Evolutionary conservation across 2,888 invertebrate species (phyloP).

Genomic region (Tiliacea aurago): DNA sequence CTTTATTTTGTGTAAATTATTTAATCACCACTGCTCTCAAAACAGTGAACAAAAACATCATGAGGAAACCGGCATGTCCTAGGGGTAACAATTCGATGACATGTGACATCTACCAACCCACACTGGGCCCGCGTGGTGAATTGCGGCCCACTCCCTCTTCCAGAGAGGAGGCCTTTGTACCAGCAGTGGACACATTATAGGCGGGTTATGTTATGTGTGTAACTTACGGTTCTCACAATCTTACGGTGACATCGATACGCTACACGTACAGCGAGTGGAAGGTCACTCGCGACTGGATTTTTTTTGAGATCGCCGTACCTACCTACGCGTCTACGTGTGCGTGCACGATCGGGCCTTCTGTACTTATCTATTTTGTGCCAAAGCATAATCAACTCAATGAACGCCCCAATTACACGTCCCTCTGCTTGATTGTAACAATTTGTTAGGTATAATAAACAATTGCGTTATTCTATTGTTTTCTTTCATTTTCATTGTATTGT

Average conservation of each 20-base stretch:
- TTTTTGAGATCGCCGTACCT: not conserved
- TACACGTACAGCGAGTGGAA: not conserved
- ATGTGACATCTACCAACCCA: too few relatives aligned
- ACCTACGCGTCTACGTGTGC: not conserved
- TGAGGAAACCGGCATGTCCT: too few relatives aligned
- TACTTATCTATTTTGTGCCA: conserved; percentile 1
- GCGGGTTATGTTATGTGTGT: too few relatives aligned
- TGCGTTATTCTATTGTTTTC: conserved; percentile 44
- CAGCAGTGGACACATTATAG: too few relatives aligned
- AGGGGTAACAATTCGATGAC: too few relatives aligned
- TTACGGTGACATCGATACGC: not conserved
- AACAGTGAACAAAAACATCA: too few relatives aligned
- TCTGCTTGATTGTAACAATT: conserved; percentile 50
- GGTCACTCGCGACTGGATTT: not conserved
- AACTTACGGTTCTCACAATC: too few relatives aligned
- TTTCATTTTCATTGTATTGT: conserved; percentile 32
- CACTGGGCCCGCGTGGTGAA: too few relatives aligned
- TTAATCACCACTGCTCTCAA: too few relatives aligned
- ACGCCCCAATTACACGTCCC: conserved; percentile 53
- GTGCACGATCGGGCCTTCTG: conserved; percentile 3
- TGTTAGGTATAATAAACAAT: conserved; percentile 57
- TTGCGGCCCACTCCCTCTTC: too few relatives aligned
- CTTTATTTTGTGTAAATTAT: too few relatives aligned
- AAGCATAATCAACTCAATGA: conserved; percentile 50
- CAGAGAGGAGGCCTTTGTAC: too few relatives aligned